Evolutionary conservation across 1,140 invertebrate genomes (phyloP).

Genomic region (Gyrodactylus bullatarudis): DNA sequence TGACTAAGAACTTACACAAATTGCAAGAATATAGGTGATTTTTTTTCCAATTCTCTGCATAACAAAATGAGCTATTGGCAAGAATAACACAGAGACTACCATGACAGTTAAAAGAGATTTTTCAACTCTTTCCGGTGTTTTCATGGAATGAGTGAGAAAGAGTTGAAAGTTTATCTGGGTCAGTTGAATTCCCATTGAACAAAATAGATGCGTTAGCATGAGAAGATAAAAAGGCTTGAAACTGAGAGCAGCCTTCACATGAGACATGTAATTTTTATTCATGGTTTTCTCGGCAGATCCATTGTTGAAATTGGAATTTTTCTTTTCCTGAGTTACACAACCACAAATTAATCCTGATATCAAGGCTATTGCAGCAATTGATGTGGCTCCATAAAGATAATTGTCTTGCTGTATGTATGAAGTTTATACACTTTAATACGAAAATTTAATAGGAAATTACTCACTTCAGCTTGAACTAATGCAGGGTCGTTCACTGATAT

Average conservation of each 20-base stretch:
- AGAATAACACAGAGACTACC: neutral
- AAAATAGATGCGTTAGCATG: neutral
- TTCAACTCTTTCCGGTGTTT: neutral
- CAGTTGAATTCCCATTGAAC: neutral
- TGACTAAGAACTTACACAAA: too few species aligned
- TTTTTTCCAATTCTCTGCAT: neutral
- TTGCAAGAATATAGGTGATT: neutral
- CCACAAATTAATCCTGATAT: neutral
- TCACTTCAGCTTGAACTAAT: too few species aligned
- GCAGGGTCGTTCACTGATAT: too few species aligned
- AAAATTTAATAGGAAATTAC: too few species aligned
- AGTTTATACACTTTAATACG: too few species aligned
- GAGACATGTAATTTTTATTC: neutral
- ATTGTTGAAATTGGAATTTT: neutral
- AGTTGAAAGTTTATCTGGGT: neutral
- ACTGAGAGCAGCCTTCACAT: neutral
- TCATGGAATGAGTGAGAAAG: neutral
- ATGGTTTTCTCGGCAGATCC: neutral
- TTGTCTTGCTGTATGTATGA: neutral
- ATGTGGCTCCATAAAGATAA: neutral
- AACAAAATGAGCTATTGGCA: neutral
- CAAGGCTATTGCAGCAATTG: neutral
- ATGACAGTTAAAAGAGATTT: neutral
- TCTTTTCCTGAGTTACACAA: neutral
- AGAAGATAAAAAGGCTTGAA: neutral